Conservation (phyloP, 2,888 invertebrate species). For the Gastrophysa polygoni region DNA sequence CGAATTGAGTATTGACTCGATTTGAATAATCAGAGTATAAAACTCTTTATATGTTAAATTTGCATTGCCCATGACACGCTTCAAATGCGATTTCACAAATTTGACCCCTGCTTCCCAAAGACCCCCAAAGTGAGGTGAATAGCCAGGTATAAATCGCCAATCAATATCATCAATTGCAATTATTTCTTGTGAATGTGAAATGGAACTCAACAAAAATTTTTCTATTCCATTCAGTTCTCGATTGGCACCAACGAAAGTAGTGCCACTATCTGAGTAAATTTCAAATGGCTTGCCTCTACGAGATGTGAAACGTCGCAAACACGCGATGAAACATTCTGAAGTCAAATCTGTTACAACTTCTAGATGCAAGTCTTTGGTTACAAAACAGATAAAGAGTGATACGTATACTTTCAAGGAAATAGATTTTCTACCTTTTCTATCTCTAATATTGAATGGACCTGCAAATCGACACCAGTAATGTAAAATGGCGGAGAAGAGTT, state of each 20-base stretch:
- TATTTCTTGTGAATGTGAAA: too few relatives aligned
- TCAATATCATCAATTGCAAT: neutral
- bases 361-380: neutral
- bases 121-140: too few relatives aligned
- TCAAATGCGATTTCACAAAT: too few relatives aligned
- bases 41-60: neutral
- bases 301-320: neutral
- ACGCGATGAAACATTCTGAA: neutral
- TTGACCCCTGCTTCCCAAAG: too few relatives aligned
- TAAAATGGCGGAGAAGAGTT: neutral
- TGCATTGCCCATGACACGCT: neutral
- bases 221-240: neutral
- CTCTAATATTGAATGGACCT: neutral
- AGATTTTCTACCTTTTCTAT: too few relatives aligned
- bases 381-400: neutral
- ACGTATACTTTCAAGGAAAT: neutral
- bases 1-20: neutral
- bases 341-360: neutral
- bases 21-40: neutral
- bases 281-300: too few relatives aligned
- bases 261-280: too few relatives aligned
- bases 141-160: neutral
- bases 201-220: neutral
- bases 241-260: neutral
- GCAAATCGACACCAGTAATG: neutral